Evolutionary conservation across 2,888 invertebrate genomes (phyloP), one percentile per base, ranked within the genome.

Genomic region (Coelogynopora nodosa): DNA sequence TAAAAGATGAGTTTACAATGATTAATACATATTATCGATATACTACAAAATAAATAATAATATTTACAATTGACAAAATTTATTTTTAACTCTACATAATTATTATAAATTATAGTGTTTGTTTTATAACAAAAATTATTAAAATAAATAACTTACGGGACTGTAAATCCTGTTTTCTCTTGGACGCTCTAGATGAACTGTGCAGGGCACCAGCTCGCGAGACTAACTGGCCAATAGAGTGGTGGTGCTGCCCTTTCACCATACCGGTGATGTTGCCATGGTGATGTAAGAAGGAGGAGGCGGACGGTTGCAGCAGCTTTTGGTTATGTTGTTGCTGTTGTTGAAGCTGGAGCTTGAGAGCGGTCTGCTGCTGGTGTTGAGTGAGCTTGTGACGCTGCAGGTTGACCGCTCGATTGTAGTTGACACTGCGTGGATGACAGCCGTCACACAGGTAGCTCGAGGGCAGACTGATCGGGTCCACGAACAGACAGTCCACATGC

Each of bases 121-220:
- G 49, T 49, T 18, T 5, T 49, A 49, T 49, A 18, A 49, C 49
- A 49, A 18, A 49, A 49, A 49, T 18, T 10, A 26, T 74, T n/a
- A 23, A 74, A 74, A 74, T 2, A 74, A 2, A 26, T 13, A 5
- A 23, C 74, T 74, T 74, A 74, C 74, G 5, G 18, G 74, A 74
- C 74, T 74, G 74, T 26, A 74, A 74, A 85, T 85, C 85, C 31
- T 85, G 85, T 26, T 85, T 85, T 30, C 85, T 26, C 30, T 85
- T 85, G 1, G 85, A 85, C 26, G 85, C 74, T 67, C 85, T 18
- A 1, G 85, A 67, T 0, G 85, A 74, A 74, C 23, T 74, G 23
- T 74, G 74, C 74, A 74, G 74, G 5, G 18, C 74, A 23, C 74
- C 74, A 13, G 74, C 5, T 2, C 74, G 18, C 18, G 74, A 74